Conservation (phyloP, 2,797 vertebrate species). For the Sparus aurata region DNA sequence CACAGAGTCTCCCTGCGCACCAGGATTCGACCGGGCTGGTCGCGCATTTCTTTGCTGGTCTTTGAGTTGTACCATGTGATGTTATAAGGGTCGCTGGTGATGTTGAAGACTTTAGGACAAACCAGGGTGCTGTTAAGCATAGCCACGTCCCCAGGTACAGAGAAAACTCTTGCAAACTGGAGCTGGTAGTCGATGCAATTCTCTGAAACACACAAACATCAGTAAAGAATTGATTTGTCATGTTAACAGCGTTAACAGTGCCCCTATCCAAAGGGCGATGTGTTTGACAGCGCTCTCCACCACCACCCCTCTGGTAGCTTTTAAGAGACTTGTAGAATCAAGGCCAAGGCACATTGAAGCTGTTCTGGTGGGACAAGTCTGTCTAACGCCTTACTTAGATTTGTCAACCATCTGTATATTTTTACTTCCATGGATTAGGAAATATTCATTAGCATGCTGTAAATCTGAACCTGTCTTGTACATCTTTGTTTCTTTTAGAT, state of each 20-base stretch:
- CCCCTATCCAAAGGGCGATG: too few relatives aligned
- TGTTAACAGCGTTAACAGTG: too few relatives aligned
- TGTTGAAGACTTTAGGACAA: conserved; percentile 47
- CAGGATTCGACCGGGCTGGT: conserved; percentile 49
- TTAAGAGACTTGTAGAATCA: too few relatives aligned
- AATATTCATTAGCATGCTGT: neutral
- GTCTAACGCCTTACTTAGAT: too few relatives aligned
- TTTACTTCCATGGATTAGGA: neutral
- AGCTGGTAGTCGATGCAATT: conserved; percentile 61
- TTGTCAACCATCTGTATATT: neutral
- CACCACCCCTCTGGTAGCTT: too few relatives aligned
- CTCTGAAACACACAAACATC: conserved; percentile 57
- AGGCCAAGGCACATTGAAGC: too few relatives aligned
- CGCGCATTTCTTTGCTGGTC: conserved; percentile 44
- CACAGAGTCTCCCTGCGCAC: conserved; percentile 67
- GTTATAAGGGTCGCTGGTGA: conserved; percentile 53
- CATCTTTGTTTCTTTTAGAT: neutral
- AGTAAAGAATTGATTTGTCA: neutral
- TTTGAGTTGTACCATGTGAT: conserved; percentile 75
- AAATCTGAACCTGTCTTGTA: neutral
- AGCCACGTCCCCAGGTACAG: conserved; percentile 73
- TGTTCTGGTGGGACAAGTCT: too few relatives aligned
- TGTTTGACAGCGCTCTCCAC: too few relatives aligned
- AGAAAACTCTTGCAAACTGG: conserved; percentile 64
- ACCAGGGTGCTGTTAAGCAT: conserved; percentile 77